Base-by-base conservation (phyloP, 23 tunicate species). In the Phallusia fumigata region DNA sequence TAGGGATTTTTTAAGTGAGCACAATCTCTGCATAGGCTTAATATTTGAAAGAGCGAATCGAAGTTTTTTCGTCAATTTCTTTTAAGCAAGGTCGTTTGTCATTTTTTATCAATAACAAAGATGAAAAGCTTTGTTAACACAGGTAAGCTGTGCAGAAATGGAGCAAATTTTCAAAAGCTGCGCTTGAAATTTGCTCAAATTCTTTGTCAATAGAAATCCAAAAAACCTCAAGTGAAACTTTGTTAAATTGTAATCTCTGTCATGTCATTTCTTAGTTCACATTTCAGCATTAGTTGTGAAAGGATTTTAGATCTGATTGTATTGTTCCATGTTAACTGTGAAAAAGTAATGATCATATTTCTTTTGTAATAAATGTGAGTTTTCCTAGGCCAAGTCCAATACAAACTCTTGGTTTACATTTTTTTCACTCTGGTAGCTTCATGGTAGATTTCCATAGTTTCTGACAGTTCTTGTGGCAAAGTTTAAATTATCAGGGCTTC, bases 181-280 rank as follows among this genome's bases (percentile, higher is more conserved):
- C n/a, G n/a, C n/a, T n/a, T n/a, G 82, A 79, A 44, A 79, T 44
- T 47, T 79, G 74, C 73, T 45, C 50, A 65, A 45, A 45, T 50
- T 47, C 65, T 65, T 45, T 45, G 34, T 16, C 31, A 22, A 45
- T 45, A 44, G 73, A 22, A 45, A 79, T 79, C 82, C 82, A 47
- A 79, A 79, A 79, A 30, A 31, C 82, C 47, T 76, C 51, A 76
- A 76, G 80, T 34, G 26, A 65, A 78, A 78, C 81, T 78, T 78
- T 12, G 64, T 52, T 78, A 16, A 78, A 78, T 78, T 78, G 34
- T 26, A 78, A 28, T 33, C 81, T 33, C 40, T 8, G 36, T 75
- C 36, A 45, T 75, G 79, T 75, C 79, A 6, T 75, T 75, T 33
- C 79, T 75, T 75, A 75, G 40, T 75, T 75, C 79, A 78, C 81